These are phyloP conservation scores for Hylia prasina DNA, from an alignment of 2,113 vertebrate genomes.

Conservation along the genomic window DNA sequence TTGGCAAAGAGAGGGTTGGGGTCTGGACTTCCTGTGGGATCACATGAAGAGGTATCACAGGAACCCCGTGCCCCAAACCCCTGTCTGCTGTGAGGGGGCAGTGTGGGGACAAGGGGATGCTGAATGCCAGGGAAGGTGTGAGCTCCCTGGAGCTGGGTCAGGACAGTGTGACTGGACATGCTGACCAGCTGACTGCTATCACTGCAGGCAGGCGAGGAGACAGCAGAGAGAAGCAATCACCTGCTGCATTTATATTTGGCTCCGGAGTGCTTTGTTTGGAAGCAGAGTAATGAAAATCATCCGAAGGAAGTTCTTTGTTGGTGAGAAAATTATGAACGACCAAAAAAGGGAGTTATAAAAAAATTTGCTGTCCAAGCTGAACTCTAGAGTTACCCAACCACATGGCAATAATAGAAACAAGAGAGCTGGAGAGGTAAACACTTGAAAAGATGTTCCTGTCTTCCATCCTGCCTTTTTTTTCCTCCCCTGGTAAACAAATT, in stretches of 20 bases:
- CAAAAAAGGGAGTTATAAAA: constrained; percentile 18
- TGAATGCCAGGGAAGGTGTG: neutral
- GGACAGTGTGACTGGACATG: too few relatives aligned
- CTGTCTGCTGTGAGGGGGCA: neutral
- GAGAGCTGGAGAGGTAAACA: constrained; percentile 53
- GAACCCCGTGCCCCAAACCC: neutral
- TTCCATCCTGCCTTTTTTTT: neutral
- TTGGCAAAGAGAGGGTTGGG: neutral
- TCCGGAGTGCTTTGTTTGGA: constrained; percentile 20
- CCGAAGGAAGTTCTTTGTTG: constrained; percentile 25
- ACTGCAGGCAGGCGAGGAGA: neutral
- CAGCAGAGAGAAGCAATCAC: neutral
- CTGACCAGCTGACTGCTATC: neutral
- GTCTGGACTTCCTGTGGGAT: neutral
- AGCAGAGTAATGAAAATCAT: constrained; percentile 15
- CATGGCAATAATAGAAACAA: constrained; percentile 46
- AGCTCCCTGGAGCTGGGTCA: neutral
- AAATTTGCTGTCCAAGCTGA: constrained; percentile 21
- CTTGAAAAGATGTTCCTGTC: neutral
- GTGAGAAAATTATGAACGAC: constrained; percentile 15
- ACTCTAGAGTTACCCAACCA: neutral
- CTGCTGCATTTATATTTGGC: constrained; percentile 24
- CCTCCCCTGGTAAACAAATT: constrained; percentile 45
- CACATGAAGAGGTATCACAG: neutral
- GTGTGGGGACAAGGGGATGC: neutral